Conservation (phyloP, 2,888 invertebrate species). For the Seira ritae region DNA sequence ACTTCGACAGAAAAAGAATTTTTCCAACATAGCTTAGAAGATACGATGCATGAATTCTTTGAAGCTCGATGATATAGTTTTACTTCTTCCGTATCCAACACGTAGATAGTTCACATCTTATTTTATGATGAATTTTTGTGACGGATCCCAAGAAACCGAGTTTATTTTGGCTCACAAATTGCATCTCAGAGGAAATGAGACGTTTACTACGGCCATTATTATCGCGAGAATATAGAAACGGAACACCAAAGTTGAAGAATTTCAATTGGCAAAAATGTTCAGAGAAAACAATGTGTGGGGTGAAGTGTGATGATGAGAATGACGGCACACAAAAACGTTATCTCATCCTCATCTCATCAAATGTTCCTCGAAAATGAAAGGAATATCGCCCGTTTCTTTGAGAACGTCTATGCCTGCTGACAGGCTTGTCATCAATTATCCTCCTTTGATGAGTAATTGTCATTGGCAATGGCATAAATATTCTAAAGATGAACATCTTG, state of each 20-base stretch:
- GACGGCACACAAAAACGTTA: too few relatives aligned
- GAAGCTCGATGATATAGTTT: too few relatives aligned
- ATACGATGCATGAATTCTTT: too few relatives aligned
- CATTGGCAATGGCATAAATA: slow-evolving; percentile 34
- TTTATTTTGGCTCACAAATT: too few relatives aligned
- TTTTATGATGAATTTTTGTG: not conserved
- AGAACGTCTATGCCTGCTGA: slow-evolving; percentile 34
- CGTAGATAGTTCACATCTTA: not conserved
- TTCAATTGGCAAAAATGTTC: slow-evolving; percentile 13
- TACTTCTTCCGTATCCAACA: too few relatives aligned
- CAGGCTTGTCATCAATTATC: slow-evolving; percentile 60
- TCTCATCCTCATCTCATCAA: not conserved
- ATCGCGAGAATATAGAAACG: not conserved
- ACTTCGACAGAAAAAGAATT: too few relatives aligned
- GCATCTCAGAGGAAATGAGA: too few relatives aligned
- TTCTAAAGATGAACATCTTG: too few relatives aligned
- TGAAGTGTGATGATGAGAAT: too few relatives aligned
- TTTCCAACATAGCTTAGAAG: too few relatives aligned
- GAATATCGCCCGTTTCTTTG: too few relatives aligned
- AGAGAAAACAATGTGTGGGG: not conserved
- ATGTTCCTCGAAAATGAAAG: not conserved
- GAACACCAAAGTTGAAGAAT: slow-evolving; percentile 42
- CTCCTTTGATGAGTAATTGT: slow-evolving; percentile 55
- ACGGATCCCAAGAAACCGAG: not conserved
- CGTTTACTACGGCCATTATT: too few relatives aligned